These are phyloP conservation scores for Oreocharis arfaki DNA, from an alignment of 2,113 vertebrate species.

Conservation along the genomic window DNA sequence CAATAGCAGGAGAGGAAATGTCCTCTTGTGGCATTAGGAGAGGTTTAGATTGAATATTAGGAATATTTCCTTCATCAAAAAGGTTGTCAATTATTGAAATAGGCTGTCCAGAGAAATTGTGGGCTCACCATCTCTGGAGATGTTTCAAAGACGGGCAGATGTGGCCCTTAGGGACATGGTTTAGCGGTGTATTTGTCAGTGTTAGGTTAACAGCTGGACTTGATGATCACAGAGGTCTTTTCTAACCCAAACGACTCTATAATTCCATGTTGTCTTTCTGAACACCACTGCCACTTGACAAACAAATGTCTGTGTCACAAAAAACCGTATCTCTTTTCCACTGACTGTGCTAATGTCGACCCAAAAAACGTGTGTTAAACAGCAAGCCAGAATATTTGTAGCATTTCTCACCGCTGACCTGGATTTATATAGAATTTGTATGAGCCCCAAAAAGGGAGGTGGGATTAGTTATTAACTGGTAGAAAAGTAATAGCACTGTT, in stretches of 20 bases:
- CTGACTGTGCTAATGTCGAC: neutral
- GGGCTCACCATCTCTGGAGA: neutral
- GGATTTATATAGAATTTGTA: neutral
- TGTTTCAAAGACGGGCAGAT: neutral
- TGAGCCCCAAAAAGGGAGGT: neutral
- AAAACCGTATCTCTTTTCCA: neutral
- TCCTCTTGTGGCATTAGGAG: neutral
- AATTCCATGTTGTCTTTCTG: neutral
- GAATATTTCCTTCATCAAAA: neutral
- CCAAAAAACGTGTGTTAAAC: neutral
- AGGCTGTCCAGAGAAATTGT: neutral
- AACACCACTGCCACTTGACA: neutral
- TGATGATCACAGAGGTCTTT: neutral
- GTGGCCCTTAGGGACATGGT: neutral
- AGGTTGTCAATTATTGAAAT: neutral
- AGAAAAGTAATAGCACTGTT: neutral
- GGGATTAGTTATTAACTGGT: neutral
- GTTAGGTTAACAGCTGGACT: neutral
- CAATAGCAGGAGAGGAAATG: neutral
- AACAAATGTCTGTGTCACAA: neutral
- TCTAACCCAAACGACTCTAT: neutral
- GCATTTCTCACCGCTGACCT: neutral
- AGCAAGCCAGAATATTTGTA: neutral
- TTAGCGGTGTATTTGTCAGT: neutral
- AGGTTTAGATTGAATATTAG: neutral